Evolutionary conservation across 1,140 invertebrate genomes (phyloP), one percentile per base, ranked within the genome.

Genomic region (Lineus longissimus): DNA sequence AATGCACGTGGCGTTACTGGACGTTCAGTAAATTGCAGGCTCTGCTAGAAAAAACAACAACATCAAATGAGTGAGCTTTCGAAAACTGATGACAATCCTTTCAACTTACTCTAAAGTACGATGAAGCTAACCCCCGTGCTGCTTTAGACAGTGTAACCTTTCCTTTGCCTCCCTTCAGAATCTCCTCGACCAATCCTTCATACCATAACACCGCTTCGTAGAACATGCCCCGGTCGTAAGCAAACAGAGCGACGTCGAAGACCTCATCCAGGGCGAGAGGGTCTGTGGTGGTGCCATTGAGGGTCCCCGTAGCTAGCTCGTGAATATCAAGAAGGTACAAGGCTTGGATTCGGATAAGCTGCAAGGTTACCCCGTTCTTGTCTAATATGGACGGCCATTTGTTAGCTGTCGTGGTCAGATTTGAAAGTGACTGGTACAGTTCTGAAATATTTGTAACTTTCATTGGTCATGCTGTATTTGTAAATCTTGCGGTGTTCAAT

Each of bases 181-280:
- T 6, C 25, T 51, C 19, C 4, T n/a, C 6, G 6, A 51, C n/a
- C 19, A 51, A 19, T 7, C 25, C n/a, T 88, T 27, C 47, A 51
- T 7, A 51, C 6, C 6, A 51, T n/a, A 23, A 6, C 9, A n/a
- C 25, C 4, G 47, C 47, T 27, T 51, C 47, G 47, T 51, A 51
- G n/a, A 19, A 51, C 47, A 51, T 51, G n/a, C 47, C 47, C 25
- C n/a, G 47, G n/a, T 51, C n/a, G 25, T 4, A 7, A 7, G 47
- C 47, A 4, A 7, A 9, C 6, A 9, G n/a, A 4, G 19, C 47
- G 6, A 51, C n/a, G n/a, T 51, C 47, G 47, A 51, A 51, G 4
- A 51, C 9, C 47, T 51, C 47, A 27, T 23, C n/a, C n/a, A 51
- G 9, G 6, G 47, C 4, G n/a, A 51, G 25, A 6, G 47, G 47